These are phyloP conservation scores for Wasmannia auropunctata DNA, from an alignment of 1,140 invertebrate species.

Conservation along the genomic window DNA sequence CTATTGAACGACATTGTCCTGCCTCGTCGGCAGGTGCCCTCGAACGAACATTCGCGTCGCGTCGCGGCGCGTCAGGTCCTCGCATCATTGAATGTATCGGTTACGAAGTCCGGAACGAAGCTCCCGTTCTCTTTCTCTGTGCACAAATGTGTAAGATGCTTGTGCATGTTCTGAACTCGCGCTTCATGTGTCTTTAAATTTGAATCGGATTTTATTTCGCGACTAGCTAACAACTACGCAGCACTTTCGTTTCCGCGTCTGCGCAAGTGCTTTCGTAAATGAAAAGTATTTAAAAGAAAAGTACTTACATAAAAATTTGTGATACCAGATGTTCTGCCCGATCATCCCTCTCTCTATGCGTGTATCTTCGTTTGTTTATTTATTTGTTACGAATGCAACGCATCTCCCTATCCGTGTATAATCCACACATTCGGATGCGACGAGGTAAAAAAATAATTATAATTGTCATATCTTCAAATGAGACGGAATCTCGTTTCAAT, in stretches of 20 bases:
- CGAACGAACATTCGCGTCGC: not conserved
- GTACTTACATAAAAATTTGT: slow-evolving; percentile 1
- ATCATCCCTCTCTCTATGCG: not conserved
- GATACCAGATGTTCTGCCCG: not conserved
- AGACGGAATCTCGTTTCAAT: not conserved
- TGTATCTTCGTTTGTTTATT: slow-evolving; percentile 35
- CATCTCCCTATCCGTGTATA: not conserved
- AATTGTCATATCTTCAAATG: not conserved
- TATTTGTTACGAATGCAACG: not conserved
- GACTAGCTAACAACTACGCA: not conserved
- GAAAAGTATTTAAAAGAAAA: not conserved
- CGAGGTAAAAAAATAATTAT: not conserved
- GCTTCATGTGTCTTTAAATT: slow-evolving; percentile 3
- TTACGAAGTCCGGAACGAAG: not conserved
- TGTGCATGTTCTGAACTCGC: not conserved
- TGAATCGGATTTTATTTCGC: not conserved
- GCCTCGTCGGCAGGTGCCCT: not conserved
- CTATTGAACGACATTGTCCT: slow-evolving; percentile 66
- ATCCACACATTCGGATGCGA: not conserved
- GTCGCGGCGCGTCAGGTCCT: not conserved
- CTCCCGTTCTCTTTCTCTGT: not conserved
- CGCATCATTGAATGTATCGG: not conserved
- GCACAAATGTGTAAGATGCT: not conserved
- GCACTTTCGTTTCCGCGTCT: not conserved
- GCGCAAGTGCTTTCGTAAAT: not conserved